Evolutionary conservation across 2,888 invertebrate genomes (phyloP), one percentile per base, ranked within the genome.

Genomic region (Tortricodes alternella): DNA sequence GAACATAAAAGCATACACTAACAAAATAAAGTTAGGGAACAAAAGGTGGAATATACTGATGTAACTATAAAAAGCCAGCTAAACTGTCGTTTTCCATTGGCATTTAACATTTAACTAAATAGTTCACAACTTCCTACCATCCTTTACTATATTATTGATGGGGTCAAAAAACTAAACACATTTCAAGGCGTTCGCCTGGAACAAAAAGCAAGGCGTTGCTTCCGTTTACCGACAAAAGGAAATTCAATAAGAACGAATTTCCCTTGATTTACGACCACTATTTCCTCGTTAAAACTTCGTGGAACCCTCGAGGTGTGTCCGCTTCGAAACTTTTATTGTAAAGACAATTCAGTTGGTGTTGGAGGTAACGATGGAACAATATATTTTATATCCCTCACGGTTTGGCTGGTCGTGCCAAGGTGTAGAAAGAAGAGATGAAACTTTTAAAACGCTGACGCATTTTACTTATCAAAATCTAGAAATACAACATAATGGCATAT

Each of bases 211-310:
- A 77, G 80, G 76, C 78, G 71, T 71, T 62, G 74, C 78, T 83
- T 84, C 82, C 83, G 78, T 74, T 79, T 70, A 65, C 80, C 79
- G 79, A 82, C 81, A 78, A 83, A 83, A 85, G 88, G 85, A 89
- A 89, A 90, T 90, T 90, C 89, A 89, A 89, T 90, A 89, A 89
- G 87, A 83, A 80, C 78, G 85, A 88, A 86, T 89, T 89, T 89
- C 82, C 87, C 77, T 76, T 87, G 87, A 89, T 89, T 89, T 89
- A 89, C 88, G 83, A 75, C 81, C 85, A 88, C 89, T 89, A 90
- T 88, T 88, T 89, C 78, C 89, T 89, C 88, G 89, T 89, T 89
- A 87, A 80, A 84, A 75, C 78, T 79, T 76, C 74, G 73, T 58
- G 61, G 70, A 37, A 72, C 74, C 77, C 80, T 80, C 79, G 79